Evolutionary conservation across 2,888 invertebrate species (phyloP).

Genomic region (Stomorhina lunata): DNA sequence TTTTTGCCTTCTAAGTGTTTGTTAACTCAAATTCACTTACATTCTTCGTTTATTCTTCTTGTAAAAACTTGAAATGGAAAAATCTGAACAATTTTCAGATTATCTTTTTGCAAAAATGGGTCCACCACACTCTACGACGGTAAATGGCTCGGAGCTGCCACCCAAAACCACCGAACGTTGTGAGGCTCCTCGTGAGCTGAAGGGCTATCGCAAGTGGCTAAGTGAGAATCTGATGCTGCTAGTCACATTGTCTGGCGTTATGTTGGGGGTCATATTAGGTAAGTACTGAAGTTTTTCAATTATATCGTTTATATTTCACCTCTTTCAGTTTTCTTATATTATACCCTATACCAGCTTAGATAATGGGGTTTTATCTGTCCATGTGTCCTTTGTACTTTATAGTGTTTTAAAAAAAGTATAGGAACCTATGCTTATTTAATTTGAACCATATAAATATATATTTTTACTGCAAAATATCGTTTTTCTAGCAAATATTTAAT

Average conservation of each 20-base stretch:
- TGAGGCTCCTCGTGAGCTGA: conserved; percentile 84
- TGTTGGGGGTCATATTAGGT: conserved; percentile 88
- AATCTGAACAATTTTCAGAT: conserved; percentile 87
- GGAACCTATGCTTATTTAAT: too few species aligned
- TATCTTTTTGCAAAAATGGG: conserved; percentile 91
- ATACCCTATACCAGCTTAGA: too few species aligned
- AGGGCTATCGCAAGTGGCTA: conserved; percentile 85
- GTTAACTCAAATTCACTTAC: neutral
- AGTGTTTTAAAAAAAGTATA: too few species aligned
- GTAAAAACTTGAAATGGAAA: conserved; percentile 81
- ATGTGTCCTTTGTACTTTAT: too few species aligned
- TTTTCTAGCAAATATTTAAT: too few species aligned
- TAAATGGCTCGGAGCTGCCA: conserved; percentile 80
- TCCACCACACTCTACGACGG: conserved; percentile 82
- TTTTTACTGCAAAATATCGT: too few species aligned
- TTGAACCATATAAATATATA: too few species aligned
- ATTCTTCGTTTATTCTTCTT: conserved; percentile 48
- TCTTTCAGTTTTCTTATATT: neutral
- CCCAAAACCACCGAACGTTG: conserved; percentile 83
- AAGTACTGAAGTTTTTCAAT: conserved; percentile 72
- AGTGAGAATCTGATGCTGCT: conserved; percentile 89
- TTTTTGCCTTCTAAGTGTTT: conserved; percentile 27
- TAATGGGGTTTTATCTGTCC: too few species aligned
- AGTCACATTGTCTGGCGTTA: conserved; percentile 89
- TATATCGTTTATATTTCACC: neutral